Evolutionary conservation across 64 coral and sea anemone genomes (phyloP).

Genomic region (Acropora yongei): DNA sequence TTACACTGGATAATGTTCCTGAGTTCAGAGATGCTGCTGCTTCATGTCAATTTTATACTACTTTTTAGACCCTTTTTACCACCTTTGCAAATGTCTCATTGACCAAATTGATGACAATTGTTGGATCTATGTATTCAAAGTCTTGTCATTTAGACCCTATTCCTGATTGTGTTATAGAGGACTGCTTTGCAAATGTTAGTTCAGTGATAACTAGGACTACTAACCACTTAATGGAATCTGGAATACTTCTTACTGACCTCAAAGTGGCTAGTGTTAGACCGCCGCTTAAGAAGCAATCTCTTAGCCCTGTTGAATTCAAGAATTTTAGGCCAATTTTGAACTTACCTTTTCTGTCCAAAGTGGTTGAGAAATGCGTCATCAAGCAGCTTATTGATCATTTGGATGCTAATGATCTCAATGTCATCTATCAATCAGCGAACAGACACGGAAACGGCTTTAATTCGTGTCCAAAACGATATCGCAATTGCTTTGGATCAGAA

Average conservation of each 20-base stretch:
- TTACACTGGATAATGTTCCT: too few relatives aligned
- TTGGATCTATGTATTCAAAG: constrained; percentile 5
- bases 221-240: not conserved
- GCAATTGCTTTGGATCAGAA: too few relatives aligned
- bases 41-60: too few relatives aligned
- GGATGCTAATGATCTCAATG: not conserved
- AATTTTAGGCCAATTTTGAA: constrained; percentile 6
- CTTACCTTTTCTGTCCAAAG: constrained; percentile 17
- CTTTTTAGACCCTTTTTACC: too few relatives aligned
- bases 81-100: not conserved
- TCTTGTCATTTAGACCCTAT: not conserved
- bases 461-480: too few relatives aligned
- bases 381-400: constrained; percentile 16
- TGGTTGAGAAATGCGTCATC: not conserved
- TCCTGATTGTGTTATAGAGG: constrained; percentile 10
- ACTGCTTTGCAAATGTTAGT: constrained; percentile 12
- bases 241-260: constrained; percentile 10
- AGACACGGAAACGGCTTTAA: not conserved
- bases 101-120: not conserved
- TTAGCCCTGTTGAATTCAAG: not conserved
- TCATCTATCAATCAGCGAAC: not conserved
- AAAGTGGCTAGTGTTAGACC: constrained; percentile 20
- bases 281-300: constrained; percentile 8
- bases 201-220: constrained; percentile 3
- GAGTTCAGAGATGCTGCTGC: too few relatives aligned